Conservation (phyloP, 2,888 invertebrate species). For the Byasa hedistus region DNA sequence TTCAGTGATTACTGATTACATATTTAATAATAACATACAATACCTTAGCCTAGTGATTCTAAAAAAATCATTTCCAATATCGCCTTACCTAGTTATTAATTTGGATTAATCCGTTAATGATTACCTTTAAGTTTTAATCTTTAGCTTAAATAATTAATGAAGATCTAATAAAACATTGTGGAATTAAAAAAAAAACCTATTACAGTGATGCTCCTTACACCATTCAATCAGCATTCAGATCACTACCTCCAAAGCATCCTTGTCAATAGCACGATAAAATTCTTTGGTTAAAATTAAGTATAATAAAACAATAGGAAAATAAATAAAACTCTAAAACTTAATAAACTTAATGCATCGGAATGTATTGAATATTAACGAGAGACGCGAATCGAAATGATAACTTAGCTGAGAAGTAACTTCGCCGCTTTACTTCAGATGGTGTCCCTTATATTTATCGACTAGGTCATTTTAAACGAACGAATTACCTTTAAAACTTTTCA, state of each 20-base stretch:
- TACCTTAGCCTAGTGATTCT: constrained; percentile 78
- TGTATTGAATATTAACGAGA: constrained; percentile 42
- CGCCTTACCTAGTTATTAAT: constrained; percentile 76
- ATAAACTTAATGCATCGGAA: constrained; percentile 35
- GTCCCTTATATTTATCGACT: constrained; percentile 52
- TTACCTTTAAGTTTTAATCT: constrained; percentile 59
- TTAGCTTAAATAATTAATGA: constrained; percentile 52
- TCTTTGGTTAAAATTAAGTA: constrained; percentile 52
- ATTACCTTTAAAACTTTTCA: constrained; percentile 56
- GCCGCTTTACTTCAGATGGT: constrained; percentile 41
- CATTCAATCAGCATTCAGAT: constrained; percentile 9
- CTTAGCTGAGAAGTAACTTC: constrained; percentile 47
- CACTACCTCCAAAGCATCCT: constrained; percentile 4
- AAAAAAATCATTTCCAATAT: constrained; percentile 81
- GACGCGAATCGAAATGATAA: constrained; percentile 32
- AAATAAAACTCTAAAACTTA: constrained; percentile 45
- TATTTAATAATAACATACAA: constrained; percentile 77
- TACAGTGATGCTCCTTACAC: background rate
- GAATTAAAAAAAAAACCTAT: constrained; percentile 30
- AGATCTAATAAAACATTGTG: constrained; percentile 40
- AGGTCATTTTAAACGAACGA: constrained; percentile 59
- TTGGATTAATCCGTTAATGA: constrained; percentile 75
- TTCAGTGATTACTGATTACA: constrained; percentile 80
- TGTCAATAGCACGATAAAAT: constrained; percentile 28
- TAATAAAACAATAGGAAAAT: constrained; percentile 49